Conservation (phyloP, 2,888 invertebrate genomes). For the Drymonia ruficornis region DNA sequence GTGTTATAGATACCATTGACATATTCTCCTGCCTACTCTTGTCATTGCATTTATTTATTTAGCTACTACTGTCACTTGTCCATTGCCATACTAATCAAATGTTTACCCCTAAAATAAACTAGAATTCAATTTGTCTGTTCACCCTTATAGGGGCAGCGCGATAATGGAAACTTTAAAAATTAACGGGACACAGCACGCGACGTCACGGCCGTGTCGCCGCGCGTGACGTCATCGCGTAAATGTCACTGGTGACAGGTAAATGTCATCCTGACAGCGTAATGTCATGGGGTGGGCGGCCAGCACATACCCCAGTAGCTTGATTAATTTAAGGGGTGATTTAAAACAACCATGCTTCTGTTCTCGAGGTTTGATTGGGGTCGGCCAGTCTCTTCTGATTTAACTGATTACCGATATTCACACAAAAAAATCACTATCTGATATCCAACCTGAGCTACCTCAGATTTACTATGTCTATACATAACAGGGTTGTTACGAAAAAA, state of each 20-base stretch:
- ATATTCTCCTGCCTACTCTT: too few species aligned
- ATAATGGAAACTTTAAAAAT: slow-evolving; percentile 78
- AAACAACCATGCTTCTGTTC: too few species aligned
- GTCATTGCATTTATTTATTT: background rate
- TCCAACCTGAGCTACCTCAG: too few species aligned
- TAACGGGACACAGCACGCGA: slow-evolving; percentile 64
- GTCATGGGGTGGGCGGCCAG: slow-evolving; percentile 13
- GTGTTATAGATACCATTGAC: too few species aligned
- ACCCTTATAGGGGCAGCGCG: slow-evolving; percentile 53
- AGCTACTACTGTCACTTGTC: slow-evolving; percentile 2
- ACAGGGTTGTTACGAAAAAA: too few species aligned
- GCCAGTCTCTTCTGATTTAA: too few species aligned
- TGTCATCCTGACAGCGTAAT: slow-evolving; percentile 41
- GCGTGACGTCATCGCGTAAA: slow-evolving; percentile 57
- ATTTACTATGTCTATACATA: too few species aligned
- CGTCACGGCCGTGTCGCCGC: slow-evolving; percentile 63
- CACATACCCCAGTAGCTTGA: background rate
- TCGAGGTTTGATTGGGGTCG: too few species aligned
- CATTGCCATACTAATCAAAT: slow-evolving; percentile 14
- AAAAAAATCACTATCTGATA: too few species aligned
- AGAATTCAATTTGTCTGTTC: slow-evolving; percentile 51
- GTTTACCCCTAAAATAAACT: slow-evolving; percentile 21
- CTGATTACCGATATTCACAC: too few species aligned
- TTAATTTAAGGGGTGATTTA: background rate
- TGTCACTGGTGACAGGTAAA: slow-evolving; percentile 53